Evolutionary conservation across 92 coral and sea anemone genomes (phyloP), one percentile per base, ranked within the genome.

Genomic region (Anthopleura xanthogrammica): DNA sequence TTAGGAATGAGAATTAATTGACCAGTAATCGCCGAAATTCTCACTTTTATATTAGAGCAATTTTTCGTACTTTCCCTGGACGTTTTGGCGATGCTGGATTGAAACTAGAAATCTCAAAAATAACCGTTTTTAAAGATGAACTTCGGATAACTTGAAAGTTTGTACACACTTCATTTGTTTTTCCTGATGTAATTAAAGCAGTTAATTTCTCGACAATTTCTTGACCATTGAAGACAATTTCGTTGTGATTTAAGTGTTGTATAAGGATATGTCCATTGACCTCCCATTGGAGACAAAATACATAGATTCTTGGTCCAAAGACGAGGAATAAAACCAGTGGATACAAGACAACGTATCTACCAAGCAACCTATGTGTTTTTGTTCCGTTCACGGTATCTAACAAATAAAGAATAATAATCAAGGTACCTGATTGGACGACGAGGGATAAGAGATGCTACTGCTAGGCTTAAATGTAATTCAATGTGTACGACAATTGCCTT

Each of bases 301-400:
- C 74, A 7, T 36, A 8, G 40, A 36, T 68, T 68, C 29, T 12
- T 36, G 1, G 40, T 68, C 4, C 11, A 23, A 68, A 36, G 9
- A 22, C 73, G 58, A 86, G 82, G 74, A 52, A 73, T 1, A 74
- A 23, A 43, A 22, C 64, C 46, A 58, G 41, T 72, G 48, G 56
- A 76, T 1, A 3, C 55, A 10, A 54, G 36, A 16, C 78, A 39
- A 14, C 54, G 23, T 10, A 13, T 76, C 39, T 13, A 42, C 57
- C 60, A 42, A 76, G 41, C 79, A 76, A 46, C 60, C 85, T 8
- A 8, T 24, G 11, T 82, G 84, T 86, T 85, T 89, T 66, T 41
- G 80, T 77, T 22, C 48, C 79, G 66, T 74, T 88, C 56, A 55
- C 64, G 86, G 92, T 86, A 82, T 87, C 89, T 82, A 89, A 89